Evolutionary conservation across 2,888 invertebrate genomes (phyloP), one percentile per base, ranked within the genome.

Genomic region (Dorcus hopei): DNA sequence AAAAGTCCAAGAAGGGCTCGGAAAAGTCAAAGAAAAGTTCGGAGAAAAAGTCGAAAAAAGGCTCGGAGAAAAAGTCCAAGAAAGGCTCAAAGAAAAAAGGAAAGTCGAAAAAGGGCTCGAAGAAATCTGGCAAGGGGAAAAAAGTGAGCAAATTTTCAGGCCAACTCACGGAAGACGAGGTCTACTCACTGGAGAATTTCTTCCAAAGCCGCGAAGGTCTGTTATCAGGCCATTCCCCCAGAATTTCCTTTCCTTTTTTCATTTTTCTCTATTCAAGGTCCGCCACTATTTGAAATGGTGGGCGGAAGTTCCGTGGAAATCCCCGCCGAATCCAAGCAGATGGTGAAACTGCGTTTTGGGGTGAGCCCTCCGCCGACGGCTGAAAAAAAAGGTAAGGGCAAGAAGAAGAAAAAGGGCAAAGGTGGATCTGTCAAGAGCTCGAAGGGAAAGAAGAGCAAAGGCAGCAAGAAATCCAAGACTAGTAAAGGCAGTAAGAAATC

Each of bases 151-250:
- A 68, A 54, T 66, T 61, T 54, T 64, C 67, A 1, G 52, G 54
- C 0, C 62, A 65, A 9, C 58, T 70, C 6, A 65, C 59, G 1
- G 57, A 61, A 42, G 66, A 68, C 19, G 70, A 70, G 63, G 57
- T 61, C 7, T 60, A 59, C 56, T 67, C 69, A 5, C 52, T 70
- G 7, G 53, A 61, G 38, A 62, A 65, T 26, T 61, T 57, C 14
- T 69, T 67, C 50, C 40, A 26, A n/a, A 49, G 47, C 9, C 54
- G 52, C 16, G 38, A 23, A 54, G 67, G 65, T 65, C 2, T 9
- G 9, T 1, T 6, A 7, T 38, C 8, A 9, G 14, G n/a, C 1
- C 11, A 8, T 7, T 9, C 42, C 9, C 42, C 26, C 45, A 45
- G 3, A 11, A 23, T 16, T 19, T 19, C 8, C 7, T 41, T 41